These are phyloP conservation scores for Glyphotaelius pellucidus DNA, from an alignment of 2,888 invertebrate genomes.

Conservation along the genomic window DNA sequence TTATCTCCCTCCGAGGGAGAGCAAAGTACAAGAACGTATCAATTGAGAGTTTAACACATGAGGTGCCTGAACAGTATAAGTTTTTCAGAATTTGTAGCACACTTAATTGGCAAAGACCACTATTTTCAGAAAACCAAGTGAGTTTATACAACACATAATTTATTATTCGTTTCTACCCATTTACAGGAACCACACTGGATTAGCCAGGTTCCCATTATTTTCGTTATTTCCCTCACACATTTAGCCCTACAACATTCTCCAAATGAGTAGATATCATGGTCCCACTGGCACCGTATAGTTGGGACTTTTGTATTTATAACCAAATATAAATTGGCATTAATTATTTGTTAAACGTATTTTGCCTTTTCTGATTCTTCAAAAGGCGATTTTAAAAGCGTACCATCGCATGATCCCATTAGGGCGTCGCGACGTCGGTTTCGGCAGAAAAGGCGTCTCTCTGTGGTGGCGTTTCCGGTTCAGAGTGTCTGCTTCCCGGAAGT, in stretches of 20 bases:
- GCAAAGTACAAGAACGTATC: too few relatives aligned
- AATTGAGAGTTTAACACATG: too few relatives aligned
- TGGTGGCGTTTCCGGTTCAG: slow-evolving; percentile 17
- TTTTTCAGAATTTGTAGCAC: too few relatives aligned
- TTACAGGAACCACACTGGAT: too few relatives aligned
- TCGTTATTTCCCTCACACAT: not conserved
- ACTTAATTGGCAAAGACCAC: too few relatives aligned
- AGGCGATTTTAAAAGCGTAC: not conserved
- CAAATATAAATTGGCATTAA: not conserved
- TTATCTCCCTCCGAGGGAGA: too few relatives aligned
- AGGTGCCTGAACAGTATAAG: too few relatives aligned
- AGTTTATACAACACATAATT: too few relatives aligned
- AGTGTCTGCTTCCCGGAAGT: slow-evolving; percentile 44
- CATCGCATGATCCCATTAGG: slow-evolving; percentile 27
- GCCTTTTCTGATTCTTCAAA: not conserved
- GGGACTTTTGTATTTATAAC: not conserved
- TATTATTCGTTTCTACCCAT: too few relatives aligned
- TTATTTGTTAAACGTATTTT: not conserved
- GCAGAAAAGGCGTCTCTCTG: slow-evolving; percentile 24
- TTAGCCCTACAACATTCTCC: not conserved
- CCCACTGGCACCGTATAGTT: not conserved
- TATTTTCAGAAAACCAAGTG: too few relatives aligned
- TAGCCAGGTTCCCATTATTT: too few relatives aligned
- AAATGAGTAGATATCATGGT: not conserved
- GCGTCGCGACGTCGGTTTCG: not conserved